Conservation (phyloP, 2,113 vertebrate species). For the Diadophis punctatus region DNA sequence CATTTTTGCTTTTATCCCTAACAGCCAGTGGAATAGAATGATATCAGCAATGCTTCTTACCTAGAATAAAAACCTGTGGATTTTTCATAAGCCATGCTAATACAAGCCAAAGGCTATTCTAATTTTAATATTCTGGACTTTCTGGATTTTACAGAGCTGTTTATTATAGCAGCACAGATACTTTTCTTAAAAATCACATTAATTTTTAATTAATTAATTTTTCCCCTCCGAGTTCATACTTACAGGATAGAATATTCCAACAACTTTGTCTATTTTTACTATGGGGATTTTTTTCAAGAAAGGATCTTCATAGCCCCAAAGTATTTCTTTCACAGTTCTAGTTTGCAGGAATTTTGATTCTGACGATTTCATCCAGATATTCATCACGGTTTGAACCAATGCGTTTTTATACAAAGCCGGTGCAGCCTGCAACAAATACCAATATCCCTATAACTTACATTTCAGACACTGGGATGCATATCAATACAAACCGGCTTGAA, state of each 20-base stretch:
- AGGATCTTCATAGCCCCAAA: slow-evolving; percentile 92
- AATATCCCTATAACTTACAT: background rate
- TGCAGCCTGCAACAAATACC: slow-evolving; percentile 69
- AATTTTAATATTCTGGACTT: background rate
- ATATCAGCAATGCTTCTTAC: background rate
- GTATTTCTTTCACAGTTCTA: slow-evolving; percentile 80
- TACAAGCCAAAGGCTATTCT: background rate
- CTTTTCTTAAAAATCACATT: background rate
- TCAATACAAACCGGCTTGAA: background rate
- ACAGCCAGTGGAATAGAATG: background rate
- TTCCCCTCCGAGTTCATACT: slow-evolving; percentile 28
- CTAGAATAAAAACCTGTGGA: background rate
- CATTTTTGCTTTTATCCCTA: background rate
- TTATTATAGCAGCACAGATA: background rate
- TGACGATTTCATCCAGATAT: slow-evolving; percentile 62
- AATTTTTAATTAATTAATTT: background rate
- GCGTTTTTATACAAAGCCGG: slow-evolving; percentile 44
- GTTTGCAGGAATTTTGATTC: slow-evolving; percentile 79
- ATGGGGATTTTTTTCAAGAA: slow-evolving; percentile 64
- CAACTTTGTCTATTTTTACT: background rate
- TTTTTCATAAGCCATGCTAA: too few relatives aligned
- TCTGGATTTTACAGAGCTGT: background rate
- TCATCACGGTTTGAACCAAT: slow-evolving; percentile 50
- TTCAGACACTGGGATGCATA: background rate
- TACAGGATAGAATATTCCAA: slow-evolving; percentile 86